Evolutionary conservation across 2,113 vertebrate species (phyloP).

Genomic region (Macquaria ambigua): DNA sequence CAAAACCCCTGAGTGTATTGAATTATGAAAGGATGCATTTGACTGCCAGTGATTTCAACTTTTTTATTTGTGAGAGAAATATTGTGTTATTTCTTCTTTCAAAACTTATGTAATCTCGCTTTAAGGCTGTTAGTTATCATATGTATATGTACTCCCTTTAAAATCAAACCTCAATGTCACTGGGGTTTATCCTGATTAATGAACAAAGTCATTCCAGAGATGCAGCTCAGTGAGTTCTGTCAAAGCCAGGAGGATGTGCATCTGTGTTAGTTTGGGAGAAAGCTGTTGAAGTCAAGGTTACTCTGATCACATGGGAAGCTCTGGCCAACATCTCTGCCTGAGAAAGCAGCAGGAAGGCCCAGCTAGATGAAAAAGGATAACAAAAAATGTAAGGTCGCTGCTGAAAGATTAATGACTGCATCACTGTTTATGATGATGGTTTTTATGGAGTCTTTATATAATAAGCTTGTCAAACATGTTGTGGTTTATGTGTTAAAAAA

Average conservation of each 20-base stretch:
- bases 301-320: constrained; percentile 18
- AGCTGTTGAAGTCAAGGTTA: constrained; percentile 37
- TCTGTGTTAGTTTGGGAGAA: constrained; percentile 27
- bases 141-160: background rate
- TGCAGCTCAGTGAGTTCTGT: constrained; percentile 28
- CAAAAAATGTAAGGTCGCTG: constrained; percentile 28
- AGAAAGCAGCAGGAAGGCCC: constrained; percentile 9
- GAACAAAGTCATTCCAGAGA: constrained; percentile 28
- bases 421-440: background rate
- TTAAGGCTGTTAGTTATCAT: background rate
- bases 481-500: background rate
- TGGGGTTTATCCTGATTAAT: background rate
- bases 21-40: background rate
- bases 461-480: background rate
- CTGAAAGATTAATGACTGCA: constrained; percentile 42
- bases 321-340: background rate
- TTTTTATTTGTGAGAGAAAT: background rate
- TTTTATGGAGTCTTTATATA: background rate
- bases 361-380: constrained; percentile 9
- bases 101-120: background rate
- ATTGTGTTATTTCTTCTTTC: background rate
- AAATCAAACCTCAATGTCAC: background rate
- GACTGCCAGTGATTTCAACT: background rate
- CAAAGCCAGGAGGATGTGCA: constrained; percentile 22
- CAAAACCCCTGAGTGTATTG: background rate